Evolutionary conservation across 1,140 invertebrate species (phyloP).

Genomic region (Drosophila sulfurigaster): DNA sequence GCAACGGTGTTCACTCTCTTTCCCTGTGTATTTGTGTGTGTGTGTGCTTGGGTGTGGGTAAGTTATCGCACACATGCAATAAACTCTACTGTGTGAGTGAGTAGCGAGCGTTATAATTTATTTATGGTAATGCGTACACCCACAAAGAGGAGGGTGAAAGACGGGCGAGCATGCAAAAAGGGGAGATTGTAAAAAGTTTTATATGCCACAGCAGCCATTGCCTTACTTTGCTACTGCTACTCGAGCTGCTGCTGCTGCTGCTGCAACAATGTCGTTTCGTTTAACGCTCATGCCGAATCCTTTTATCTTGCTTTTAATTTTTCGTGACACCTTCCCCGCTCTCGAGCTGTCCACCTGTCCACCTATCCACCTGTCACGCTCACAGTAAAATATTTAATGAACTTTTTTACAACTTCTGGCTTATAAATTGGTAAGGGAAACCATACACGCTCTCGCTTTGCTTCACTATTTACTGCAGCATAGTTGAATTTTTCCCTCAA

Average conservation of each 20-base stretch:
- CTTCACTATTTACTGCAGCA: constrained; percentile 7
- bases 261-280: constrained; percentile 71
- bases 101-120: constrained; percentile 81
- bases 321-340: constrained; percentile 61
- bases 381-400: constrained; percentile 70
- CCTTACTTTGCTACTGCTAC: background rate
- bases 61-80: constrained; percentile 79
- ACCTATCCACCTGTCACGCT: constrained; percentile 41
- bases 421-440: constrained; percentile 17
- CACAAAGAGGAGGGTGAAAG: constrained; percentile 27
- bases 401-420: constrained; percentile 60
- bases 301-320: constrained; percentile 81
- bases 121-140: constrained; percentile 78
- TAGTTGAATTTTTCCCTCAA: background rate
- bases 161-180: background rate
- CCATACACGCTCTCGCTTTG: background rate
- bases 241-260: background rate
- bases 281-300: constrained; percentile 71
- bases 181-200: constrained; percentile 58
- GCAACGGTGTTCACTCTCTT: background rate
- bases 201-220: constrained; percentile 41
- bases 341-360: constrained; percentile 23
- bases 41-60: constrained; percentile 41
- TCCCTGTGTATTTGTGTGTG: constrained; percentile 17
- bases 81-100: constrained; percentile 73